Evolutionary conservation across 2,113 vertebrate genomes (phyloP).

Genomic region (Dendropsophus ebraccatus): DNA sequence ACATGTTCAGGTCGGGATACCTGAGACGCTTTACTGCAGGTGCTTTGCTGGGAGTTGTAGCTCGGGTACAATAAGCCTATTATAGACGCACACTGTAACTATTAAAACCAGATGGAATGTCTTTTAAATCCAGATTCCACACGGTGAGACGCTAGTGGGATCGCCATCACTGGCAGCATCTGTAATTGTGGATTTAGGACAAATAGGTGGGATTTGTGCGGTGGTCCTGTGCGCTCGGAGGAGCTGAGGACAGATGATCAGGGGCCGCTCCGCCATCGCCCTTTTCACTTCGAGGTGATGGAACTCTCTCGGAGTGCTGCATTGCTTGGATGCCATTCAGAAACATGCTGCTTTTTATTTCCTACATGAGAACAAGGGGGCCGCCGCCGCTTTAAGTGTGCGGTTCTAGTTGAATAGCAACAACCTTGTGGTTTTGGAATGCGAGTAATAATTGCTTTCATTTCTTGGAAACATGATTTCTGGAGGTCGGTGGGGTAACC

Average conservation of each 20-base stretch:
- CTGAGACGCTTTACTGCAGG: background rate
- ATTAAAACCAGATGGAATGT: slow-evolving; percentile 33
- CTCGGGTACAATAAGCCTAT: background rate
- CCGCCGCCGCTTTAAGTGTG: slow-evolving; percentile 39
- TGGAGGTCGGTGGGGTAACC: background rate
- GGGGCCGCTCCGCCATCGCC: background rate
- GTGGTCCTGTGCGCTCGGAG: background rate
- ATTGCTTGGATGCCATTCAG: slow-evolving; percentile 45
- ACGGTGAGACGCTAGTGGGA: slow-evolving; percentile 4
- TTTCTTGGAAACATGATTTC: slow-evolving; percentile 24
- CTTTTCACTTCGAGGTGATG: too few species aligned
- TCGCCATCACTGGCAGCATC: slow-evolving; percentile 23
- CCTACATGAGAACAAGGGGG: slow-evolving; percentile 45
- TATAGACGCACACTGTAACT: background rate
- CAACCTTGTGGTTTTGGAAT: slow-evolving; percentile 52
- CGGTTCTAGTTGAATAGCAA: slow-evolving; percentile 46
- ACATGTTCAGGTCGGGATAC: background rate
- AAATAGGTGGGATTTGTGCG: slow-evolving; percentile 31
- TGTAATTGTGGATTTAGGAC: slow-evolving; percentile 45
- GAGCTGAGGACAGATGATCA: slow-evolving; percentile 2
- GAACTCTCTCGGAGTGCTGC: too few species aligned
- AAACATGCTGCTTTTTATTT: slow-evolving; percentile 48
- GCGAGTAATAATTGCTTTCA: slow-evolving; percentile 38
- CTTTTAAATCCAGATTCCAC: slow-evolving; percentile 8
- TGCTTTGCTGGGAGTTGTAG: background rate